Conservation (phyloP, 2,888 invertebrate genomes). For the Oxycera nigricornis region DNA sequence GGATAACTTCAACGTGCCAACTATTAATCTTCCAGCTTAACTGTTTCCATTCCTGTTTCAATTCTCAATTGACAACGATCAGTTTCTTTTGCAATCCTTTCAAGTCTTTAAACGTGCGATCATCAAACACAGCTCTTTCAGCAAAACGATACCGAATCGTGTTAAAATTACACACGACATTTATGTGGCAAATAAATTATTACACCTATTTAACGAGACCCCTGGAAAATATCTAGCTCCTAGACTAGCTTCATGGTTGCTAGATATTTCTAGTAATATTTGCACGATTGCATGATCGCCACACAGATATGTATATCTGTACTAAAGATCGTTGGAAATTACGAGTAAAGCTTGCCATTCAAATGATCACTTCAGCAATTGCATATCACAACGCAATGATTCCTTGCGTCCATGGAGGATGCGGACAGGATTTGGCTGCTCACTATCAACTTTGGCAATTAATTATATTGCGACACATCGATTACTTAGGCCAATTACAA, state of each 20-base stretch:
- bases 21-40: slow-evolving; percentile 9
- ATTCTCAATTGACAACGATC: slow-evolving; percentile 22
- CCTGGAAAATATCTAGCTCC: background rate
- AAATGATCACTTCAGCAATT: background rate
- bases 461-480: slow-evolving; percentile 34
- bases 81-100: background rate
- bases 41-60: slow-evolving; percentile 27
- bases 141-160: slow-evolving; percentile 28
- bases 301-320: no score
- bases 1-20: background rate
- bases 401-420: background rate
- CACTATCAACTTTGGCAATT: slow-evolving; percentile 20
- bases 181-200: slow-evolving; percentile 35
- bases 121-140: slow-evolving; percentile 21
- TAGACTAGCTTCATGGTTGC: background rate
- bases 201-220: slow-evolving; percentile 4
- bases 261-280: slow-evolving; percentile 26
- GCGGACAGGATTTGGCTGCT: background rate
- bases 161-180: slow-evolving; percentile 38
- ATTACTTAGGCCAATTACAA: slow-evolving; percentile 34
- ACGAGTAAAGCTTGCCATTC: slow-evolving; percentile 7
- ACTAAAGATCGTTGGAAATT: background rate
- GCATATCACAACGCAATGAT: background rate
- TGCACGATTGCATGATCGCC: slow-evolving; percentile 6
- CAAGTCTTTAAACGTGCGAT: slow-evolving; percentile 11